Evolutionary conservation across 2,888 invertebrate species (phyloP).

Genomic region (Xylota segnis): DNA sequence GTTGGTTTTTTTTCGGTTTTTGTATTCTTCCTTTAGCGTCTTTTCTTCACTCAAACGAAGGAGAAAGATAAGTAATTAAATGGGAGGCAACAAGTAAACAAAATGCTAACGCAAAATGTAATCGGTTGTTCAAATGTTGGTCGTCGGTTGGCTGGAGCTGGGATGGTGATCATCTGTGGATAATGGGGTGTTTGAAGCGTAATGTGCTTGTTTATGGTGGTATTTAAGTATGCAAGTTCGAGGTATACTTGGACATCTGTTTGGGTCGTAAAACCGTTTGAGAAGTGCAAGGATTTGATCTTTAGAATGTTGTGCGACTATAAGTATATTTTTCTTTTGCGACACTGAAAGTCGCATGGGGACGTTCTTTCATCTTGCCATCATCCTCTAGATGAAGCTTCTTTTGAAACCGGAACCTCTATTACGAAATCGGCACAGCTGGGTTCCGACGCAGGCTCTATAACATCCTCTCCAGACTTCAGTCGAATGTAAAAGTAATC

Average conservation of each 20-base stretch:
- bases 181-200: constrained; percentile 17
- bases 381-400: too few species aligned
- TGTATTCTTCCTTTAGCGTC: not conserved
- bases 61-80: constrained; percentile 16
- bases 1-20: not conserved
- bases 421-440: too few species aligned
- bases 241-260: not conserved
- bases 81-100: constrained; percentile 15
- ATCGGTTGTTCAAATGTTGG: not conserved
- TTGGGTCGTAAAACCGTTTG: not conserved
- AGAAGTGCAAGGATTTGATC: not conserved
- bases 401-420: too few species aligned
- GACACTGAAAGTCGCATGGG: too few species aligned
- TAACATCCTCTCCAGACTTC: too few species aligned
- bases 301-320: too few species aligned
- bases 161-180: constrained; percentile 15
- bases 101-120: constrained; percentile 14
- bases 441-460: too few species aligned
- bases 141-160: not conserved
- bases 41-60: not conserved
- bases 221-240: not conserved
- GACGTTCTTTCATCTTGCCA: too few species aligned
- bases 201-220: constrained; percentile 1
- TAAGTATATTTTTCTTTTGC: too few species aligned
- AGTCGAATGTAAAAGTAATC: too few species aligned